Evolutionary conservation across 2,797 vertebrate genomes (phyloP), one percentile per base, ranked within the genome.

Genomic region (Spheniscus humboldti): DNA sequence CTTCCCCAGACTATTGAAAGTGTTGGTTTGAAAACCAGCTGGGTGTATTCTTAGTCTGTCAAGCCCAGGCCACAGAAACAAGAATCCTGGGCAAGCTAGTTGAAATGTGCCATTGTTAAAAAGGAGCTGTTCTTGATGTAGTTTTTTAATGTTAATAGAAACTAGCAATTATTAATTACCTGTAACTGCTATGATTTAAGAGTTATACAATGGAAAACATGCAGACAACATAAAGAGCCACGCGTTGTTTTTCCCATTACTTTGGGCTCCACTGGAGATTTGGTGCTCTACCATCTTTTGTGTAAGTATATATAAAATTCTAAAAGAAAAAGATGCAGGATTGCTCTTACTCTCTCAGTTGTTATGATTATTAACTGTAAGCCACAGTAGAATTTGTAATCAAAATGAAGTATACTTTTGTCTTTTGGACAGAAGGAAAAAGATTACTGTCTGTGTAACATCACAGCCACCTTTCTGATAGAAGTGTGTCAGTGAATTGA

Each of bases 21-120:
- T 86, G 95, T 94, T 97, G 93, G 94, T 96, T 94, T 98, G 96
- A 97, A 98, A 98, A 98, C 97, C 98, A 98, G 97, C 98, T 98
- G 98, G 97, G 95, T 88, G 37, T 97, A 97, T 97, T 97, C 96
- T 97, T 86, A 86, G 71, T 96, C 96, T 97, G 96, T 98, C 97
- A 97, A 97, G 83, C 94, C 84, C 95, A 97, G 93, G 80, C 94
- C 93, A 95, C 88, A 94, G 92, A 97, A 97, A 97, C n/a, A 90
- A 86, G 94, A 95, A 97, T 97, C 94, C 81, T 91, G 95, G 95
- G 94, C 93, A 97, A 97, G 90, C 83, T 74, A 96, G 95, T 96
- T 92, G 96, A 97, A 97, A 97, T 84, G 91, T 45, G 53, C 69
- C 85, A 94, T 92, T 97, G 87, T 90, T 87, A 81, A 80, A 88